These are phyloP conservation scores for Pangasius sanitwongsei DNA, from an alignment of 2,797 vertebrate species.

Conservation along the genomic window DNA sequence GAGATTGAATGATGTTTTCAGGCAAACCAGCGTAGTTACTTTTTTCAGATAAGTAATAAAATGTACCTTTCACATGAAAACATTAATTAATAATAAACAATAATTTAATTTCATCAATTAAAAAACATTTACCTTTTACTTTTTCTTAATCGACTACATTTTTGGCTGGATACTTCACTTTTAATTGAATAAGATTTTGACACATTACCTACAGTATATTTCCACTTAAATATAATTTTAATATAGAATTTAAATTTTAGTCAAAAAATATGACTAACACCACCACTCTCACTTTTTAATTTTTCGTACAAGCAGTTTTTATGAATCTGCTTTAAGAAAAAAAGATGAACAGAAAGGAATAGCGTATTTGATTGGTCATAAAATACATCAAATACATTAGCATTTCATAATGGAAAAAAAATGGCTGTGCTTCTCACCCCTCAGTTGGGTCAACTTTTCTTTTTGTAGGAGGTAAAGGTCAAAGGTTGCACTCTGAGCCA, in stretches of 20 bases:
- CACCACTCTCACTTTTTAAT: not conserved
- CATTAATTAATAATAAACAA: not conserved
- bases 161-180: not conserved
- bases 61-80: not conserved
- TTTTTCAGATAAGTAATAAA: not conserved
- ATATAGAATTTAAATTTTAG: not conserved
- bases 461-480: slow-evolving; percentile 55
- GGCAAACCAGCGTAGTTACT: not conserved
- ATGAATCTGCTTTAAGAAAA: not conserved
- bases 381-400: slow-evolving; percentile 3
- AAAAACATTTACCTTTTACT: not conserved
- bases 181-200: not conserved
- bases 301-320: not conserved
- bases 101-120: not conserved
- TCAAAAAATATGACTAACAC: not conserved
- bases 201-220: not conserved
- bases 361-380: not conserved
- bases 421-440: slow-evolving; percentile 22
- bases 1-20: not conserved
- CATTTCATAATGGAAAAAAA: not conserved
- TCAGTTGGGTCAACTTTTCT: slow-evolving; percentile 54
- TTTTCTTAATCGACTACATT: not conserved
- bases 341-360: not conserved
- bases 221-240: not conserved
- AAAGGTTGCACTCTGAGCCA: slow-evolving; percentile 57